Conservation (phyloP, 2,888 invertebrate genomes). For the Romanomermis culicivorax region DNA sequence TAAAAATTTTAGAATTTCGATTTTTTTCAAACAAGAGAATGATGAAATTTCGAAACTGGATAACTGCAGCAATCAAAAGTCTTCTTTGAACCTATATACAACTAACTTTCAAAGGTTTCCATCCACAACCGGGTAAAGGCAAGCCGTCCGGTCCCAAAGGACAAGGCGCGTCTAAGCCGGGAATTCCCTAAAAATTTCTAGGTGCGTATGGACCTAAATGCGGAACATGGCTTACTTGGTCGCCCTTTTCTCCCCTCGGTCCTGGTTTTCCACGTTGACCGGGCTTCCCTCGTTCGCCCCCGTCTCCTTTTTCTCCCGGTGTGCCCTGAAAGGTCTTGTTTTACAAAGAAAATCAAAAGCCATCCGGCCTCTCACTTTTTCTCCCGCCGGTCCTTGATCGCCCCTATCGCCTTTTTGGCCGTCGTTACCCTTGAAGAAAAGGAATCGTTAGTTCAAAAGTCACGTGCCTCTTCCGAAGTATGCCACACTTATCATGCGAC, state of each 20-base stretch:
- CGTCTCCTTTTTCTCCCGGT: constrained; percentile 3
- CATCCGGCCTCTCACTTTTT: too few relatives aligned
- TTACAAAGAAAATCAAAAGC: too few relatives aligned
- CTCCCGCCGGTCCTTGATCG: neutral
- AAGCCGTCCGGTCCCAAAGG: constrained; percentile 84
- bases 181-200: constrained; percentile 46
- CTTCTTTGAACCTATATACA: too few relatives aligned
- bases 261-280: constrained; percentile 5
- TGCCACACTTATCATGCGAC: too few relatives aligned
- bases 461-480: too few relatives aligned
- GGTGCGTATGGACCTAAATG: too few relatives aligned
- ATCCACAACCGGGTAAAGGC: constrained; percentile 65
- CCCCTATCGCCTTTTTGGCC: neutral
- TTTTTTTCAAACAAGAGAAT: too few relatives aligned
- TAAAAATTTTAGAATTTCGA: too few relatives aligned
- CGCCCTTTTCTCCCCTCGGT: constrained; percentile 13
- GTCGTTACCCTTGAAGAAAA: neutral
- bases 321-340: constrained; percentile 4
- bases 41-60: too few relatives aligned
- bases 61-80: too few relatives aligned
- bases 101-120: neutral
- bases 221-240: constrained; percentile 6
- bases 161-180: constrained; percentile 93
- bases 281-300: neutral
- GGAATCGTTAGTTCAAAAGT: neutral